Percentiles rank a stretch among this genome's conserved stretches.
phyloP scores from a whole-genome alignment of 1,140 invertebrate genomes.

The Cherax destructor region DNA sequence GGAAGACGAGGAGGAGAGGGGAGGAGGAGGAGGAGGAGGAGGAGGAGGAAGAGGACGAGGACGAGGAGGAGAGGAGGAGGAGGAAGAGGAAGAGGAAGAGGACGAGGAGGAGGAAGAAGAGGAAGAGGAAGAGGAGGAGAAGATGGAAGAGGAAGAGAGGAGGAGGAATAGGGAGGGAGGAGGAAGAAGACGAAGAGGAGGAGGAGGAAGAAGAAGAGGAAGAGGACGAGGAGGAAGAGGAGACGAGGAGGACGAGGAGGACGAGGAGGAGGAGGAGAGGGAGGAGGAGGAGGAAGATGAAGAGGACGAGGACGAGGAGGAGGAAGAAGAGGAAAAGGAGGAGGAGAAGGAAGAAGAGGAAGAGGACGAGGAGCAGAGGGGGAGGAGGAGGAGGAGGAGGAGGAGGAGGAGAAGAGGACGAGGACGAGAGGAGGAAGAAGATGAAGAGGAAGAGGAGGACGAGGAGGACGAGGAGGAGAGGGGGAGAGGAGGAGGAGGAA shows the following conservation, averaged over 20 bases:
- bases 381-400: not conserved
- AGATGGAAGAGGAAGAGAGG: not conserved
- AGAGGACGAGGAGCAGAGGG: not conserved
- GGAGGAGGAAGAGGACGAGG: too few relatives aligned
- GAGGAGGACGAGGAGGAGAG: not conserved
- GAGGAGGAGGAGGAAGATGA: too few relatives aligned
- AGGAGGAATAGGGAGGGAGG: not conserved
- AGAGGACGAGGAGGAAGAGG: not conserved
- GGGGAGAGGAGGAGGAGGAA: conserved; percentile 10
- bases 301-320: too few relatives aligned
- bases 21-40: too few relatives aligned
- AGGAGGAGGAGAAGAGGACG: not conserved
- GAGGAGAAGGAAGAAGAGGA: not conserved
- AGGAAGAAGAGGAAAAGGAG: too few relatives aligned
- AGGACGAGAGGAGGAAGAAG: not conserved
- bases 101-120: too few relatives aligned
- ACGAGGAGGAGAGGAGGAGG: too few relatives aligned
- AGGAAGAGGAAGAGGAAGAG: too few relatives aligned
- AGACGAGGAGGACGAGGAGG: not conserved
- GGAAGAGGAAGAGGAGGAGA: too few relatives aligned
- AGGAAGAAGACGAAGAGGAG: not conserved
- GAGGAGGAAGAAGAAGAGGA: not conserved
- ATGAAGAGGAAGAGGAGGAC: not conserved
- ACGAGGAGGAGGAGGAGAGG: not conserved
- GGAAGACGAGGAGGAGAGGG: too few relatives aligned